Evolutionary conservation across 2,888 invertebrate genomes (phyloP), one percentile per base, ranked within the genome.

Genomic region (Tortricodes alternella): DNA sequence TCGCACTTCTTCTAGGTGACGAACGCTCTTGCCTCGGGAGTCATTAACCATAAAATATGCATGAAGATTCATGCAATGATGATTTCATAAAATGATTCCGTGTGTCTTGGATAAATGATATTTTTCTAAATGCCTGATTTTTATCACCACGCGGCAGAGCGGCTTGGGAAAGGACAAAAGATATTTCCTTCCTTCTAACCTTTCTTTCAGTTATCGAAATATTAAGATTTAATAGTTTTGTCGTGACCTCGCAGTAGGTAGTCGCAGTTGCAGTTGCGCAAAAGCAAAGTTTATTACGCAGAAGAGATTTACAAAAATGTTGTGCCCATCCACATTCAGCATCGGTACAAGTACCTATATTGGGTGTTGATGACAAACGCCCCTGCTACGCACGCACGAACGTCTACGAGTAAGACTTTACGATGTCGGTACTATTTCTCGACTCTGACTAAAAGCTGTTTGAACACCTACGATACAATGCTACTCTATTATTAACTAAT

Each of bases 1-100:
- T 37, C 49, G 38, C 49, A 56, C 50, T 55, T 50, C 49, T 49
- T 56, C 55, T 32, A 13, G 41, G 29, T 56, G 56, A 56, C 56
- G 43, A 56, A 56, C 44, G 55, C 48, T 52, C 41, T 46, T 35
- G 44, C 43, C 23, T 16, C 46, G 19, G 35, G 43, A 56, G 50
- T 56, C 44, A 29, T 44, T 39, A 34, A 39, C 15, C 35, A 9
- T 48, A 34, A 7, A 55, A 55, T 55, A 55, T 55, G 41, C 41
- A 48, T 34, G 35, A 44, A 44, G 13, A 23, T 2, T 24, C 35
- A 39, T 35, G 24, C 34, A 39, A 46, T 48, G 18, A 16, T 32
- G 8, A 18, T 19, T 48, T 35, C 19, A 15, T 43, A 48, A n/a
- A 9, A 29, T 29, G 29, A 29, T 11, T 29, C 29, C 11, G 5